Evolutionary conservation across 1,140 invertebrate genomes (phyloP).

Genomic region (Reticulitermes speratus): DNA sequence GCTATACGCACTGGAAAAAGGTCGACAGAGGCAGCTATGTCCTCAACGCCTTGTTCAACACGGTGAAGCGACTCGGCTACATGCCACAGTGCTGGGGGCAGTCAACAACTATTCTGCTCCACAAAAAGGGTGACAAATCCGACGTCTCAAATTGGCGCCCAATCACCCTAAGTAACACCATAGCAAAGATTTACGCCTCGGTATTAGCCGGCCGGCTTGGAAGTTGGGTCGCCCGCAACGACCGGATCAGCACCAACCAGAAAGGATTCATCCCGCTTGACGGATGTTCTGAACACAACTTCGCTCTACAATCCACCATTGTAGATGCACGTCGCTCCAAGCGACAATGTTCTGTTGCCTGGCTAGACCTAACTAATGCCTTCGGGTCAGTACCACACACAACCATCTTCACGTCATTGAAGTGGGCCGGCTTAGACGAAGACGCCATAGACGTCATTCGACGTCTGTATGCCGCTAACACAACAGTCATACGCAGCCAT

Average conservation of each 20-base stretch:
- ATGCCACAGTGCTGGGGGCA: constrained; percentile 34
- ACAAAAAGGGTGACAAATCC: constrained; percentile 24
- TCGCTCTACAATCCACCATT: constrained; percentile 25
- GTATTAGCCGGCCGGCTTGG: too few species aligned
- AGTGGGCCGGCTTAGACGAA: not conserved
- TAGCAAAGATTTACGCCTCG: too few species aligned
- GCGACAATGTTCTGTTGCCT: constrained; percentile 23
- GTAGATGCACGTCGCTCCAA: not conserved
- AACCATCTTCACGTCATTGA: constrained; percentile 19
- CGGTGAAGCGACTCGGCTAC: not conserved
- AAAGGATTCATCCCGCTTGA: too few species aligned
- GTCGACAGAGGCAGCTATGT: not conserved
- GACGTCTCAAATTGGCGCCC: constrained; percentile 32
- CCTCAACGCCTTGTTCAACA: not conserved
- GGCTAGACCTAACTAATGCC: constrained; percentile 28
- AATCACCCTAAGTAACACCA: too few species aligned
- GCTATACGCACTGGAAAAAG: not conserved
- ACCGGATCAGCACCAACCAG: constrained; percentile 25
- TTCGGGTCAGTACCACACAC: constrained; percentile 30
- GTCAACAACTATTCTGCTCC: constrained; percentile 12
- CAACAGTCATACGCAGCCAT: constrained; percentile 18
- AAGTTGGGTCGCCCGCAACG: too few species aligned
- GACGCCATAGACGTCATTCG: not conserved
- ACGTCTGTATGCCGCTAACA: constrained; percentile 27
- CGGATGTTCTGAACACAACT: too few species aligned